Conservation (phyloP, 2,113 vertebrate genomes). For the Odontesthes bonariensis region DNA sequence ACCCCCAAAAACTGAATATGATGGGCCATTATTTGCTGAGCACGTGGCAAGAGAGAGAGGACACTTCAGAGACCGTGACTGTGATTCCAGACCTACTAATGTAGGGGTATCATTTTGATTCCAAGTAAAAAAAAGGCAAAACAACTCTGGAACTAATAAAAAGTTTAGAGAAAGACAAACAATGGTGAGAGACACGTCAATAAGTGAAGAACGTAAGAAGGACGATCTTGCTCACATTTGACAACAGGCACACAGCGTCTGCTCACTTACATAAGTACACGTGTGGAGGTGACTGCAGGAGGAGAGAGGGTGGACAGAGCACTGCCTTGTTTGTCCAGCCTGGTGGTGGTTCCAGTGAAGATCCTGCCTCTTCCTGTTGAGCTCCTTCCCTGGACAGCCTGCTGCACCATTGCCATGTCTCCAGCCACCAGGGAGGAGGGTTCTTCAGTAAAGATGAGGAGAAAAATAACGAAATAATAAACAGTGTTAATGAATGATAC, state of each 20-base stretch:
- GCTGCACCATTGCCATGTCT: slow-evolving; percentile 74
- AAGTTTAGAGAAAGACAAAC: no score
- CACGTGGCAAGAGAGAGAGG: no score
- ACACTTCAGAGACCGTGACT: no score
- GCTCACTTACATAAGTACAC: slow-evolving; percentile 74
- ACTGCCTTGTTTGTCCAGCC: slow-evolving; percentile 52
- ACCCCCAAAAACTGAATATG: no score
- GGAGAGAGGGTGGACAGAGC: slow-evolving; percentile 56
- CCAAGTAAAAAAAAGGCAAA: no score
- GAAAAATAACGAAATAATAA: not conserved
- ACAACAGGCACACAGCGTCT: not conserved
- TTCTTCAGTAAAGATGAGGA: slow-evolving; percentile 22
- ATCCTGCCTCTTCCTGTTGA: slow-evolving; percentile 59
- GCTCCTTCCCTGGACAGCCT: slow-evolving; percentile 62
- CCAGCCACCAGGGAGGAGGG: slow-evolving; percentile 71
- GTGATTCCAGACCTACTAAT: no score
- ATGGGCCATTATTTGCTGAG: no score
- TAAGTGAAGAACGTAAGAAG: no score
- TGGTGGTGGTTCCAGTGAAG: slow-evolving; percentile 57
- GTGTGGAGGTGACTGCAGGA: slow-evolving; percentile 68
- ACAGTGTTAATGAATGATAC: not conserved
- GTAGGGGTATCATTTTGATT: no score
- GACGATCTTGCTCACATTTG: not conserved
- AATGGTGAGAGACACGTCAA: no score
- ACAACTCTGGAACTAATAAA: no score